A percentile compares a stretch with the other conserved stretches of the same genome.
These are phyloP conservation scores for Lethocerus indicus DNA, from an alignment of 1,140 invertebrate genomes.

Conservation along the genomic window DNA sequence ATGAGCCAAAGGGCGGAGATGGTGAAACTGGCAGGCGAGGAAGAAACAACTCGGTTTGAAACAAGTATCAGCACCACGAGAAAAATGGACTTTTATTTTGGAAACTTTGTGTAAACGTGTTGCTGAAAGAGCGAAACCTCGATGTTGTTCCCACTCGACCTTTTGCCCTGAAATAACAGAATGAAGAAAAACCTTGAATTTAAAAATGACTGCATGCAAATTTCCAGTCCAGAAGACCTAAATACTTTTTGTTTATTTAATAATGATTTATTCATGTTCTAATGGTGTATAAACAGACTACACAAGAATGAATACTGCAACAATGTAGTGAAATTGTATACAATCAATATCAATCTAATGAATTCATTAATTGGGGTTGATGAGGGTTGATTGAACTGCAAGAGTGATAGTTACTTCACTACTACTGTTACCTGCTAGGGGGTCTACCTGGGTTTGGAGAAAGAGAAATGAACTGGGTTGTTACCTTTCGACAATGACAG, in stretches of 20 bases:
- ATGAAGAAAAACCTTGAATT: constrained; percentile 8
- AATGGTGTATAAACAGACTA: neutral
- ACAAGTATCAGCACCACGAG: constrained; percentile 90
- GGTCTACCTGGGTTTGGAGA: neutral
- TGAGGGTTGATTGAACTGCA: neutral
- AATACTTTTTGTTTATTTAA: neutral
- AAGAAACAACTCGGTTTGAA: too few species aligned
- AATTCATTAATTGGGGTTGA: too few species aligned
- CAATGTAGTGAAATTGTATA: neutral
- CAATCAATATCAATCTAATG: neutral
- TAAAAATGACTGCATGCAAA: too few species aligned
- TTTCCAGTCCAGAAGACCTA: neutral
- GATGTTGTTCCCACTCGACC: constrained; percentile 45
- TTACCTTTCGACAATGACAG: constrained; percentile 88
- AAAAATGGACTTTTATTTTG: constrained; percentile 94
- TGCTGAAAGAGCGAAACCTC: constrained; percentile 67
- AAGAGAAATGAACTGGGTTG: constrained; percentile 11
- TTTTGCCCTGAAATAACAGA: constrained; percentile 44
- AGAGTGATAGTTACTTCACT: neutral
- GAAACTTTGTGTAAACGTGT: constrained; percentile 90
- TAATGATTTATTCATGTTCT: neutral
- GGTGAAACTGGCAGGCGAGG: too few species aligned
- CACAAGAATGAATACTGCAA: neutral
- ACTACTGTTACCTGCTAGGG: neutral
- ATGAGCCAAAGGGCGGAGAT: too few species aligned